Evolutionary conservation across 2,797 vertebrate genomes (phyloP), one percentile per base, ranked within the genome.

Genomic region (Oryzias sinensis): DNA sequence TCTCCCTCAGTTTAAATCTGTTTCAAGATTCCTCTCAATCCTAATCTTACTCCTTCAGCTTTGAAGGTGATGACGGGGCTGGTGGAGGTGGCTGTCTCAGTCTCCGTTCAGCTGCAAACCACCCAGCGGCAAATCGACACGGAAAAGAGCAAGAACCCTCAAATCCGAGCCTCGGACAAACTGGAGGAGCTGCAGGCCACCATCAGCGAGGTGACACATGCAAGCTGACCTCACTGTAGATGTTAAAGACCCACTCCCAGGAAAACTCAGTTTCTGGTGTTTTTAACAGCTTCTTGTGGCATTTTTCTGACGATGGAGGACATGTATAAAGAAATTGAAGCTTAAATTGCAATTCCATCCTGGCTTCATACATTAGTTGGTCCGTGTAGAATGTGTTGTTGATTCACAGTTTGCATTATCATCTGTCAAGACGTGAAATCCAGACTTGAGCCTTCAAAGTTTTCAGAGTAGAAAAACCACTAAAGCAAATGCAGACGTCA

Each of bases 11-110:
- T 9, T 33, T 29, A 54, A 14, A 16, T 49, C 2, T 15, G 13
- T 6, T 29, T 61, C 47, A 55, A 22, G 17, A 14, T 24, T 15
- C 62, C 2, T 66, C 14, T 61, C 5, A 60, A n/a, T 56, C 2
- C 22, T 5, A 68, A 45, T 46, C 59, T 61, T 52, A 5, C 14
- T 52, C n/a, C 49, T 0, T 37, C 48, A 89, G 96, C 94, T 45
- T 90, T 96, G 92, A 96, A 94, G 74, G 47, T 97, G 72, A 95
- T 95, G 94, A 93, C 93, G 0, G 92, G 87, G 1, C 49, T 97
- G 72, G 93, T 95, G 65, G 81, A 81, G 2, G 93, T 94, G 64
- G 91, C 93, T 3, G 77, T 92, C 58, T 67, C 61, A 0, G 76
- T 95, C 61, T 90, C 74, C 37, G 29, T 85, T 63, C 94, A 93